Evolutionary conservation across 2,888 invertebrate species (phyloP), one percentile per base, ranked within the genome.

Genomic region (Achlya flavicornis): DNA sequence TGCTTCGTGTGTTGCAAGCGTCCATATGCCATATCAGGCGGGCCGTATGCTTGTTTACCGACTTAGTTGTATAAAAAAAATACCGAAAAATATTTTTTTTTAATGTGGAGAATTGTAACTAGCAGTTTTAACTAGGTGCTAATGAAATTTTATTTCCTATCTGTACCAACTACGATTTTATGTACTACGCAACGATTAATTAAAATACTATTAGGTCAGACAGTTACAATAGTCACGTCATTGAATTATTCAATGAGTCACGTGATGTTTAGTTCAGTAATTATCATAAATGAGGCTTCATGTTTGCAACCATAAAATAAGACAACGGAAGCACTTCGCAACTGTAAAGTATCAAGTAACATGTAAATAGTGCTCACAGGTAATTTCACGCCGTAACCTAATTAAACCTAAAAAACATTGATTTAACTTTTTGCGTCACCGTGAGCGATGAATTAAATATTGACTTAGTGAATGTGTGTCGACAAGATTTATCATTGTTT

Each of bases 401-500:
- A 41, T 41, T 41, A 41, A 41, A 35, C 35, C 4, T 8, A 58
- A 58, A 59, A 60, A 41, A 41, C 33, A 11, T 16, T 61, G 62
- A 69, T 68, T 62, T 65, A 64, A 66, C 33, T 64, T 61, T 65
- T 66, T 62, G 62, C 61, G 66, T 61, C 65, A 69, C 65, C 61
- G 64, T 69, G 70, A 67, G 63, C 63, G 64, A 68, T 61, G 63
- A 67, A 64, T 67, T 62, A 75, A 83, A 86, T 84, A 84, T 85
- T 86, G 80, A 76, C 76, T 76, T 63, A 71, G 67, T 66, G 65
- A 70, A 64, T 74, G 76, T 76, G 72, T 66, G 75, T 63, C 69
- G 67, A 70, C 61, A 69, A 81, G 78, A 79, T 79, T 79, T 85
- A 85, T 83, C 77, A 73, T 66, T 81, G 80, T 83, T 81, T 81